Base-by-base conservation (phyloP, 2,797 vertebrate genomes). In the Smutsia temminckii region DNA sequence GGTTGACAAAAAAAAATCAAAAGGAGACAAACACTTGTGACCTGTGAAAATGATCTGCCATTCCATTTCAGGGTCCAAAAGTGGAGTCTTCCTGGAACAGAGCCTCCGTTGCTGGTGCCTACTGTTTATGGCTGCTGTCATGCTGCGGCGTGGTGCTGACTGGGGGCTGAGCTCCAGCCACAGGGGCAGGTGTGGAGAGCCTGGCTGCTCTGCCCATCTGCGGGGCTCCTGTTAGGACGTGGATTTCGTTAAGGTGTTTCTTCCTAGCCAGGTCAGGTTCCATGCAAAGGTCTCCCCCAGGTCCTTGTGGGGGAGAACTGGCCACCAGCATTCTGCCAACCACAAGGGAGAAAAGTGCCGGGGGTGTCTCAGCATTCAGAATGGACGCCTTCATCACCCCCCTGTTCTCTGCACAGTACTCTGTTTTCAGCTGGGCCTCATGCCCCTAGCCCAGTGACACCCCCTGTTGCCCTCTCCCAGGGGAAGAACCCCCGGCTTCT, bases 101-200 rank as follows among this genome's bases (percentile, higher is more conserved):
- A 29, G 53, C 53, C 51, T 18, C 12, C 3, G 23, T 4, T 32
- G 1, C 40, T 16, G 68, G 14, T 25, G 20, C 37, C 37, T 7
- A 16, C 27, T 18, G 42, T 10, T 5, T 1, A 0, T 6, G 23
- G 49, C 40, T 18, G 74, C 20, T 37, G 23, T 10, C 3, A 0
- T 0, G 8, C 53, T 14, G 1, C 0, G 5, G 14, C 9, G 2
- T 0, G 1, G 29, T 2, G 66, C 23, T 8, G 61, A 13, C 61
- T 17, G 69, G 21, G 32, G n/a, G 13, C 46, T 10, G 46, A 10
- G 46, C 46, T 46, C 46, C 2, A 10, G 11, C 11, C 46, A 12
- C 46, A 40, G 40, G 46, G 11, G 46, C 46, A 11, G 10, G 46
- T 46, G 46, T 46, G 46, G 10, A 10, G 46, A 12, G 46, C 46